Base-by-base conservation (phyloP, 2,888 invertebrate species). In the Calameuta idolon region DNA sequence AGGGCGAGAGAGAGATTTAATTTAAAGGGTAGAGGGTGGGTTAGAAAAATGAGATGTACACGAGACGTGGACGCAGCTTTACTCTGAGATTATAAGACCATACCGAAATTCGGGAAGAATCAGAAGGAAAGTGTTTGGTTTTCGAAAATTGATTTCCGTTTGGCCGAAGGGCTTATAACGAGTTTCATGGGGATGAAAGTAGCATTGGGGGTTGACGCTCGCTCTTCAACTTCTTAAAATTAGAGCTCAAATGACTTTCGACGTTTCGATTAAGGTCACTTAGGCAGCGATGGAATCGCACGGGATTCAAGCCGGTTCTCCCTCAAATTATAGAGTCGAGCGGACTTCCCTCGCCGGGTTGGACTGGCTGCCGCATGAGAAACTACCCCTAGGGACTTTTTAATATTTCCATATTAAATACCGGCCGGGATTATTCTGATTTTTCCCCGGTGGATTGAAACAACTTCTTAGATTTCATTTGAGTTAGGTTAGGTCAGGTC, bases 201-300 rank as follows among this genome's bases (percentile, higher is more conserved):
- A 23, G 55, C 55, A 55, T 55, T 23, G 23, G 40, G 23, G 55
- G 9, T 55, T 23, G 23, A 15, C 15, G 23, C 1, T 55, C 9
- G 55, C 55, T 55, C 55, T 55, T 55, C 55, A 9, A 55, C 55
- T 23, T 55, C 55, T 55, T 55, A 55, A 55, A 55, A 55, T 55
- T 55, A 23, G 55, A 15, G 55, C 55, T 55, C 74, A 37, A 85
- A 84, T 81, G 82, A 84, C 80, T 82, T 83, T 85, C 82, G 85
- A 85, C 84, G 82, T 82, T 81, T 85, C 85, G 83, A 85, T 85
- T 85, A 85, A 85, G 83, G 85, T 78, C 81, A 80, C 71, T 80
- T 79, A 76, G 76, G 74, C 68, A 34, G 69, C 69, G 68, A 77
- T 76, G 40, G 74, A 80, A 77, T 55, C 55, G 55, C 55, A 55